Conservation (phyloP, 2,797 vertebrate genomes). For the Rallus crepitans region DNA sequence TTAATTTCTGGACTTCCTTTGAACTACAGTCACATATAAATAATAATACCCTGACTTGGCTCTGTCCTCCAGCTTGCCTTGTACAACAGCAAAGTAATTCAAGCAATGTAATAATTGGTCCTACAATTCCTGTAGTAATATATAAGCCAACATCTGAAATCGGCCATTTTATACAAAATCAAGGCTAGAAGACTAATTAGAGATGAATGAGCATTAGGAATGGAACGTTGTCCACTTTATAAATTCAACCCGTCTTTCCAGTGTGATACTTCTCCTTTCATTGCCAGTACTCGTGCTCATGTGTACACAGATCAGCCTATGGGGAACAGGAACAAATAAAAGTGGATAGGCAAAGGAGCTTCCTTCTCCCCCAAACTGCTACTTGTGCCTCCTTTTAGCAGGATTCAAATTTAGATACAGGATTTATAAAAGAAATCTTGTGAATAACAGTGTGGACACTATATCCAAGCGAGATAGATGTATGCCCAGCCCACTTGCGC, state of each 20-base stretch:
- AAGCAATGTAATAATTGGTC: not conserved
- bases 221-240: fast-evolving
- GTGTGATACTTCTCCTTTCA: fast-evolving
- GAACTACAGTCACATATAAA: not conserved
- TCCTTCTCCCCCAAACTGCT: not conserved
- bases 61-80: not conserved
- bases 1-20: not conserved
- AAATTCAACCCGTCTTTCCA: not conserved
- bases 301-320: not conserved
- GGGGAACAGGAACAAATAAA: not conserved
- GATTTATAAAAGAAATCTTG: not conserved
- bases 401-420: not conserved
- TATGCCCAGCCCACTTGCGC: not conserved
- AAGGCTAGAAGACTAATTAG: not conserved
- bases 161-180: not conserved
- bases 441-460: not conserved
- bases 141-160: not conserved
- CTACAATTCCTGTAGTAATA: not conserved
- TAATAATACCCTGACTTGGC: not conserved
- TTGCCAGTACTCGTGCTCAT: not conserved
- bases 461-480: not conserved
- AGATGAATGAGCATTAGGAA: not conserved
- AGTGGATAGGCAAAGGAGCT: not conserved
- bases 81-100: not conserved
- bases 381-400: not conserved